Evolutionary conservation across 2,888 invertebrate genomes (phyloP), one percentile per base, ranked within the genome.

Genomic region (Microdon myrmicae): DNA sequence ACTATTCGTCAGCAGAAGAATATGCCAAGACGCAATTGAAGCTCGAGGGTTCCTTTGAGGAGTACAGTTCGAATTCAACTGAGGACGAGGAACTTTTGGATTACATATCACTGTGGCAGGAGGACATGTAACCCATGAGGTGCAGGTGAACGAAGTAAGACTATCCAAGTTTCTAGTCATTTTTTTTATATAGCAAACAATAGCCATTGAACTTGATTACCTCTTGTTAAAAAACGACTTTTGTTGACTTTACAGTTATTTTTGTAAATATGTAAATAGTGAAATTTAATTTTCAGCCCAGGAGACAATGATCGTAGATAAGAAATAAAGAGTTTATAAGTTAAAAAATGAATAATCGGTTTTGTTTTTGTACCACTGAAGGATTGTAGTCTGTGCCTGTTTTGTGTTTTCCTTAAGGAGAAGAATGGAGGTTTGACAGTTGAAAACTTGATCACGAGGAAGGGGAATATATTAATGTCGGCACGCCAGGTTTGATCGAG

Each of bases 81-180:
- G 92, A 92, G 79, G 93, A 94, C 75, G 94, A 94, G 76, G 93
- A 93, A 74, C 85, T 94, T 10, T 84, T 94, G 29, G 94, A 94
- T 68, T 78, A 78, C 60, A 78, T 78, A 41, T 76, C 77, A 3
- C 58, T 74, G 44, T 78, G 77, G 77, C 79, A 78, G 70, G 77
- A 78, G 25, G 77, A 78, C 31, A 69, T 74, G 23, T 76, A 64
- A 64, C 12, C 6, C 7, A 10, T 2, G 2, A 7, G 20, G 34
- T 4, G 23, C 0, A 35, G 17, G 5, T 1, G 10, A 12, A 26
- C 13, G 13, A 32, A 19, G 16, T 20, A 28, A 14, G 20, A 4
- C 4, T 7, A 17, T 41, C n/a, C 12, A 7, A n/a, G 29, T 37
- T 28, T 53, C 64, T 64, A 64, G 64, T 64, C 64, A 64, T 51